A percentile compares a stretch with the other conserved stretches of the same genome.
Evolutionary conservation across 2,888 invertebrate species (phyloP).

Genomic region (Drosophila percnosoma): DNA sequence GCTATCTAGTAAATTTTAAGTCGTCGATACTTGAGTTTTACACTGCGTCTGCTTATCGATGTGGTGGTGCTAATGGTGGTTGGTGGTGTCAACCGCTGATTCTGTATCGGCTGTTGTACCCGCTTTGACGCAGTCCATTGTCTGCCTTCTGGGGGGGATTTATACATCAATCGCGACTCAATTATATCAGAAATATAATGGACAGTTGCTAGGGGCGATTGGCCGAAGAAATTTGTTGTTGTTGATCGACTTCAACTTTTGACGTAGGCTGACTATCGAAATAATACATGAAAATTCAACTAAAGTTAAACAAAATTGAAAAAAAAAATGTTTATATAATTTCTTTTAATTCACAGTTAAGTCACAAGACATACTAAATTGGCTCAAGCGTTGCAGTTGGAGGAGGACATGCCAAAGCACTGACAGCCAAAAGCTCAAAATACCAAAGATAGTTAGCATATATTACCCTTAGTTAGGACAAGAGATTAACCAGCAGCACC

Average conservation of each 20-base stretch:
- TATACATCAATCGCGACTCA: slow-evolving; percentile 54
- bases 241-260: slow-evolving; percentile 16
- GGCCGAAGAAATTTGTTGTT: slow-evolving; percentile 10
- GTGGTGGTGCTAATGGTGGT: slow-evolving; percentile 1
- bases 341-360: slow-evolving; percentile 20
- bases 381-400: slow-evolving; percentile 31
- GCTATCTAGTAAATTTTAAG: slow-evolving; percentile 52
- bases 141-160: slow-evolving; percentile 47
- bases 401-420: slow-evolving; percentile 50
- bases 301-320: slow-evolving; percentile 9
- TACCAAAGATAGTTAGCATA: slow-evolving; percentile 39
- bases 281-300: slow-evolving; percentile 15
- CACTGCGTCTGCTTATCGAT: slow-evolving; percentile 64
- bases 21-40: slow-evolving; percentile 53
- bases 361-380: slow-evolving; percentile 7
- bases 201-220: slow-evolving; percentile 51
- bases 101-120: slow-evolving; percentile 33
- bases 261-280: slow-evolving; percentile 15
- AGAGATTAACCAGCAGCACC: slow-evolving; percentile 6
- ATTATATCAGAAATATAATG: slow-evolving; percentile 29
- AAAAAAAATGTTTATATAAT: slow-evolving; percentile 19
- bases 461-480: slow-evolving; percentile 2
- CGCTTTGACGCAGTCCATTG: slow-evolving; percentile 41
- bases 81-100: slow-evolving; percentile 4
- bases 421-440: slow-evolving; percentile 34